Evolutionary conservation across 1,140 invertebrate genomes (phyloP).

Genomic region (Caenorhabditis remanei): DNA sequence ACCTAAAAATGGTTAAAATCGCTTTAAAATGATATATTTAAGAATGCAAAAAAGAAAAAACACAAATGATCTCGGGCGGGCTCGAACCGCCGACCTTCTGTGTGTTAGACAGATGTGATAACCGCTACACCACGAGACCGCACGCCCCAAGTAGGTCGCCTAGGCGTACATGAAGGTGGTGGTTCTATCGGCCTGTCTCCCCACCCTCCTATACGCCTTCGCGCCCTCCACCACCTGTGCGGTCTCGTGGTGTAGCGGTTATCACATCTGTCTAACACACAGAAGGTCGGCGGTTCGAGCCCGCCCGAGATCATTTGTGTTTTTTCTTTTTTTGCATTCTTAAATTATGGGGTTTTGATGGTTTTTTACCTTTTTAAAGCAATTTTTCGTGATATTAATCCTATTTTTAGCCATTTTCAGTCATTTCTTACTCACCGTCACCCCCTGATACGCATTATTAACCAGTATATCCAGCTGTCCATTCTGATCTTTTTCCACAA

Average conservation of each 20-base stretch:
- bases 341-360: too few relatives aligned
- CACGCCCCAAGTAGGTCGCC: too few relatives aligned
- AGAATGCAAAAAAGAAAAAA: too few relatives aligned
- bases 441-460: conserved; percentile 80
- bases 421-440: conserved; percentile 61
- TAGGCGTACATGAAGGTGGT: too few relatives aligned
- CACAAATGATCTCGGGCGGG: conserved; percentile 66
- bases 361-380: too few relatives aligned
- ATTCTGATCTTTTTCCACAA: conserved; percentile 78
- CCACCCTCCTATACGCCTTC: not conserved
- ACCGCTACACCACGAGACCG: conserved; percentile 60
- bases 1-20: too few relatives aligned
- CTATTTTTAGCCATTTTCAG: not conserved
- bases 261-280: conserved; percentile 71
- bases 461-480: conserved; percentile 80
- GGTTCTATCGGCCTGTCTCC: too few relatives aligned
- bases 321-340: not conserved
- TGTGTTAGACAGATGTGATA: conserved; percentile 71
- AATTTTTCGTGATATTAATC: not conserved
- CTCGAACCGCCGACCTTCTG: conserved; percentile 70
- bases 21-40: too few relatives aligned
- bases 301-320: conserved; percentile 67
- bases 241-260: conserved; percentile 69
- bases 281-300: conserved; percentile 70
- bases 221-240: not conserved